Evolutionary conservation across 2,797 vertebrate genomes (phyloP).

Genomic region (Labroides dimidiatus): DNA sequence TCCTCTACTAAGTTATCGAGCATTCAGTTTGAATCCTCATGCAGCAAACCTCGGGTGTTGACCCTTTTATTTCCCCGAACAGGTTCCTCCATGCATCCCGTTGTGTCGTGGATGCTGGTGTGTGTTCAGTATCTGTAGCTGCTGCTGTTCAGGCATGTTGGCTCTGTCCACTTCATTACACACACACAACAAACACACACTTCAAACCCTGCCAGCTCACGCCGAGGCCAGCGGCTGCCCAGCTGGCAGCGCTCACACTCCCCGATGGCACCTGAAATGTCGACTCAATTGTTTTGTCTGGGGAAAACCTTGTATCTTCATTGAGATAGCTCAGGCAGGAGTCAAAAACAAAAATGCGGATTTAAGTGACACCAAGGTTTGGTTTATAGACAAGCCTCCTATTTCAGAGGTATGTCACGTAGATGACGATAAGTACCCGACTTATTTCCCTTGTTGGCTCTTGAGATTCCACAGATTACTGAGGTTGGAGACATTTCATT

Average conservation of each 20-base stretch:
- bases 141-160: slow-evolving; percentile 58
- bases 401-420: not conserved
- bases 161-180: slow-evolving; percentile 49
- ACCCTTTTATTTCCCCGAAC: not conserved
- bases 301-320: slow-evolving; percentile 53
- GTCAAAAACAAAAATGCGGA: not conserved
- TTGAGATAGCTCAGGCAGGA: slow-evolving; percentile 26
- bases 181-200: slow-evolving; percentile 32
- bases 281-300: slow-evolving; percentile 50
- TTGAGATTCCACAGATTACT: not conserved
- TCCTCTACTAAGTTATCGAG: not conserved
- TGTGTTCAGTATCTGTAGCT: slow-evolving; percentile 51
- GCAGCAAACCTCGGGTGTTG: slow-evolving; percentile 10
- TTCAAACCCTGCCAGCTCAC: slow-evolving; percentile 43
- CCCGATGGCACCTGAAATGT: slow-evolving; percentile 51
- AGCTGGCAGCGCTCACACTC: slow-evolving; percentile 52
- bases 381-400: not conserved
- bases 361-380: not conserved
- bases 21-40: not conserved
- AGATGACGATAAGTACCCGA: not conserved
- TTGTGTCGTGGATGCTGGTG: slow-evolving; percentile 17
- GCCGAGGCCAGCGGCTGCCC: slow-evolving; percentile 47
- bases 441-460: not conserved
- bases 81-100: slow-evolving; percentile 25
- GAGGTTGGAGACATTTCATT: not conserved